These are phyloP conservation scores for Pilophorus perplexus DNA, from an alignment of 2,888 invertebrate species.

Conservation along the genomic window DNA sequence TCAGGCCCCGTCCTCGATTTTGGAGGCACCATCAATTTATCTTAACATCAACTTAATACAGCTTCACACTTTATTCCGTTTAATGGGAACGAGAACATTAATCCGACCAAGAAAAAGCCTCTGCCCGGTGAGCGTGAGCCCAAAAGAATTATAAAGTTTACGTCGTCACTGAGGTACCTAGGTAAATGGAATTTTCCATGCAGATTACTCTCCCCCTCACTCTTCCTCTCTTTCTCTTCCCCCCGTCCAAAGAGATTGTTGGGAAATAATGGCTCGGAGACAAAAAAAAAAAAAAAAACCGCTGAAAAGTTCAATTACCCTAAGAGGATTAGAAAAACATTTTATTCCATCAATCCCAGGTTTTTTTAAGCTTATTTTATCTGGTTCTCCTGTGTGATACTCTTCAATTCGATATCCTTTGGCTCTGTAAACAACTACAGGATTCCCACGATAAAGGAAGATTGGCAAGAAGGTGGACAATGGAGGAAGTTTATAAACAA, in stretches of 20 bases:
- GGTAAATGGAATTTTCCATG: constrained; percentile 24
- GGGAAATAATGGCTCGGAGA: constrained; percentile 14
- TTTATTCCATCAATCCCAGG: neutral
- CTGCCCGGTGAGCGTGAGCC: constrained; percentile 9
- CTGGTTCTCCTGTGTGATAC: too few relatives aligned
- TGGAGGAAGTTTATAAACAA: too few relatives aligned
- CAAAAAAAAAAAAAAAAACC: too few relatives aligned
- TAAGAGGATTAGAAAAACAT: constrained; percentile 18
- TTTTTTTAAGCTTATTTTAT: too few relatives aligned
- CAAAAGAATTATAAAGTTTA: constrained; percentile 25
- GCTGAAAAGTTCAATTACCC: constrained; percentile 26
- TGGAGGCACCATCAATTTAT: constrained; percentile 26
- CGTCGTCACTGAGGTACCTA: constrained; percentile 14
- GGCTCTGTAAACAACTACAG: too few relatives aligned
- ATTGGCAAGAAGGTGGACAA: too few relatives aligned
- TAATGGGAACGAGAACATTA: constrained; percentile 27
- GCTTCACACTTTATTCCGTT: constrained; percentile 22
- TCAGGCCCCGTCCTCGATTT: neutral
- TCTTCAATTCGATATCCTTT: too few relatives aligned
- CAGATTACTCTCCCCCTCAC: constrained; percentile 35
- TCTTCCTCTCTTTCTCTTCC: too few relatives aligned
- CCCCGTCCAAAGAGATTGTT: constrained; percentile 18
- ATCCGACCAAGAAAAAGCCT: constrained; percentile 21
- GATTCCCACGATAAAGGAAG: too few relatives aligned
- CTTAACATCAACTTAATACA: constrained; percentile 27